These are phyloP conservation scores for Aradus depressus DNA, from an alignment of 2,888 invertebrate species.

Conservation along the genomic window DNA sequence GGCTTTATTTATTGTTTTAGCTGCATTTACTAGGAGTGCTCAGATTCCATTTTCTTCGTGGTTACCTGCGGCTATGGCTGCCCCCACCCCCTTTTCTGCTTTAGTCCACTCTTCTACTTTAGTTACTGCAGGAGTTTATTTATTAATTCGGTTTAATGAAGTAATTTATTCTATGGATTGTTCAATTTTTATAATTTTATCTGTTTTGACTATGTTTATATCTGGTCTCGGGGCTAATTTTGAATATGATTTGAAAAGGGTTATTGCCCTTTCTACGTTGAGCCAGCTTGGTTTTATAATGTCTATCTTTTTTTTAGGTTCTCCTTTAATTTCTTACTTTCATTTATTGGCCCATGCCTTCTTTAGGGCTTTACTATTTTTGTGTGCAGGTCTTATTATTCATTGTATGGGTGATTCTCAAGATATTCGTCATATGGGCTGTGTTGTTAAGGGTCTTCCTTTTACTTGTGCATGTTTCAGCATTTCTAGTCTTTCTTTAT, in stretches of 20 bases:
- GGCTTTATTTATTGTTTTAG: too few relatives aligned
- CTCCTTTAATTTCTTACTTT: constrained; percentile 51
- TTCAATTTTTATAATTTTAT: constrained; percentile 3
- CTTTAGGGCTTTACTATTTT: constrained; percentile 64
- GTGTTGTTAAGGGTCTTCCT: constrained; percentile 42
- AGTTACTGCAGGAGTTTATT: constrained; percentile 13
- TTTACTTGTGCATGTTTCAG: constrained; percentile 45
- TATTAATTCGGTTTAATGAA: too few relatives aligned
- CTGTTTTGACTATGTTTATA: constrained; percentile 17
- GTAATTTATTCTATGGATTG: not conserved
- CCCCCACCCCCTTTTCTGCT: constrained; percentile 12
- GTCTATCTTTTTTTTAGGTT: constrained; percentile 47
- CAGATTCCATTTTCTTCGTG: too few relatives aligned
- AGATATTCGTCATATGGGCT: constrained; percentile 54
- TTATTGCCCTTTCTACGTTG: constrained; percentile 66
- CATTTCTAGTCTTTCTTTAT: constrained; percentile 49
- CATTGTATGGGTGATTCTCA: constrained; percentile 51
- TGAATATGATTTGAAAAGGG: constrained; percentile 55
- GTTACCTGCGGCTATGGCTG: constrained; percentile 10
- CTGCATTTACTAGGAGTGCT: too few relatives aligned
- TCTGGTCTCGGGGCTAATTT: constrained; percentile 34
- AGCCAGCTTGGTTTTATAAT: constrained; percentile 66
- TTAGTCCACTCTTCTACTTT: constrained; percentile 19
- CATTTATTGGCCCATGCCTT: constrained; percentile 61
- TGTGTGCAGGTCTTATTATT: constrained; percentile 59